Conservation (phyloP, 2,113 vertebrate species). For the Mustelus asterias region DNA sequence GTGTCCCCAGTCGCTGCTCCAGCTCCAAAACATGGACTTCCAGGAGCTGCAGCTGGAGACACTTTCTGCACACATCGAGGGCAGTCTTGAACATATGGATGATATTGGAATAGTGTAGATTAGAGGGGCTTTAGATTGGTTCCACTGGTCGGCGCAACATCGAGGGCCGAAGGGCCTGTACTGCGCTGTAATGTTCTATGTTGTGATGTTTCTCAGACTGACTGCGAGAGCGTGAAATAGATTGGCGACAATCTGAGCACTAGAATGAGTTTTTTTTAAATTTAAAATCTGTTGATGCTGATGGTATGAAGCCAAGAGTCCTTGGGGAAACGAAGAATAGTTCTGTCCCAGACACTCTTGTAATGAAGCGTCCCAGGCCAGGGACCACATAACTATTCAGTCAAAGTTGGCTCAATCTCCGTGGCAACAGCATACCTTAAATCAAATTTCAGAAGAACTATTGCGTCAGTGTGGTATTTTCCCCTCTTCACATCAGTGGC, state of each 20-base stretch:
- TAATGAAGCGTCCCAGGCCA: background rate
- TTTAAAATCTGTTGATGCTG: background rate
- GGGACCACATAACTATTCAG: background rate
- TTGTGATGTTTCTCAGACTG: background rate
- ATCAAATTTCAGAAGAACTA: background rate
- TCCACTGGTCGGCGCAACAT: no score
- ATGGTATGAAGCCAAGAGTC: background rate
- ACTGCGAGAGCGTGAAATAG: background rate
- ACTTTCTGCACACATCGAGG: no score
- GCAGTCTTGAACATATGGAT: no score
- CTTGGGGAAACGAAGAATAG: no score
- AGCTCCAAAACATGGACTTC: no score
- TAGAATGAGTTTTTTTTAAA: background rate
- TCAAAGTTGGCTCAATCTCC: background rate
- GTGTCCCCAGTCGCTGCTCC: no score
- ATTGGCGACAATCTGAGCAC: background rate
- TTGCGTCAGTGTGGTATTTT: background rate
- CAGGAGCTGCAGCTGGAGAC: no score
- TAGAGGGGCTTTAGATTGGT: no score
- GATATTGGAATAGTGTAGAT: no score
- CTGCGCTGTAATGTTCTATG: no score
- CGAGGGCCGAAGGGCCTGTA: no score
- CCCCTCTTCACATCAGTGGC: background rate
- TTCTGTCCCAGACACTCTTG: background rate
- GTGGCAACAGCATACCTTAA: background rate